Base-by-base conservation (phyloP, 2,113 vertebrate species). In the Euleptes europaea region DNA sequence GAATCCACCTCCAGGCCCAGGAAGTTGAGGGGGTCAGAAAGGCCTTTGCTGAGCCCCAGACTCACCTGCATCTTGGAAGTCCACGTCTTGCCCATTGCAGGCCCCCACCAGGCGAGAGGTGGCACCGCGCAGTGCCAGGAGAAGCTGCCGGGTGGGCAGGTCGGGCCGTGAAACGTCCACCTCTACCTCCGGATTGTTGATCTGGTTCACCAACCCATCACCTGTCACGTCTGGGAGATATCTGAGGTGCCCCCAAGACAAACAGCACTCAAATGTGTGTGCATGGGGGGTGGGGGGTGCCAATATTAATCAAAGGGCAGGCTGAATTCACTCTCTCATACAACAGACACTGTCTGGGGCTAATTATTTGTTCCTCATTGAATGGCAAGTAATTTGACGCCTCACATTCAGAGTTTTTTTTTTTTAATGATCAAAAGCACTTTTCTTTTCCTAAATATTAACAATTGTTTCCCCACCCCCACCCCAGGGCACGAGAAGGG, bases 101-200 rank as follows among this genome's bases (percentile, higher is more conserved):
- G 98, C 98, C 0, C 96, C 97, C 88, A 86, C 95, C 90, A 98
- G 96, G 86, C 96, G 97, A 88, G 97, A 97, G 9, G 96, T 97
- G 57, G 94, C 96, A 19, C 97, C 95, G n/a, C 97, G 96, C n/a
- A 98, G 96, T 88, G 97, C 96, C 93, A 98, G 96, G 87, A 98
- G 94, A 44, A 97, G 94, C 93, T 96, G 96, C 21, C 97, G 95
- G 5, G 97, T 97, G 73, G 94, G 96, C 69, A 98, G 93, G 74
- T 97, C 96, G 0, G 95, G 96, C 44, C 92, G 92, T 28, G 96
- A 92, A 31, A 96, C 90, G 72, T 98, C 97, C 83, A 97, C 95
- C 40, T 97, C 95, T 86, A 98, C 92, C 93, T 98, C 97, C 0
- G 98, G 98, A 88, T 98, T 98, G 90, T 97, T 96, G 86, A 97